Conservation (phyloP, 2,113 vertebrate species). For the Etheostoma cragini region DNA sequence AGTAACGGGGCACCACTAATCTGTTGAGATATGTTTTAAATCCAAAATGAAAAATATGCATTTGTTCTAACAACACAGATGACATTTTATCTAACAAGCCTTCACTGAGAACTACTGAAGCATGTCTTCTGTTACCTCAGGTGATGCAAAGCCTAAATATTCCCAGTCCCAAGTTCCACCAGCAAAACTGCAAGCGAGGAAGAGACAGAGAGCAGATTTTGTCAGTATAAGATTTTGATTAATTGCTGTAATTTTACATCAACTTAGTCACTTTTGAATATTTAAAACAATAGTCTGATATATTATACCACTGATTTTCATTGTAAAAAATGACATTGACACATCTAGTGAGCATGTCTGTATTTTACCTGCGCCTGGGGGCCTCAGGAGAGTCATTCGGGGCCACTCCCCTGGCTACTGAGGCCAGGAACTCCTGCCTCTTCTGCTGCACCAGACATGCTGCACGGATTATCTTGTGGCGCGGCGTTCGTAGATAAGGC, state of each 20-base stretch:
- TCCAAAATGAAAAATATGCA: neutral
- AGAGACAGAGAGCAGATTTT: slow-evolving; percentile 49
- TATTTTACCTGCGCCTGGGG: slow-evolving; percentile 91
- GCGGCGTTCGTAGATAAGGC: slow-evolving; percentile 97
- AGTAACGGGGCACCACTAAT: too few species aligned
- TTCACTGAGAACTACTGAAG: neutral
- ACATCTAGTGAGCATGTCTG: neutral
- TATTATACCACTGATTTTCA: neutral
- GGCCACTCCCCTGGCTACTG: slow-evolving; percentile 95
- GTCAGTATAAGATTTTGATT: neutral
- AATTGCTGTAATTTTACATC: neutral
- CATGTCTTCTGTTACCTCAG: slow-evolving; percentile 89
- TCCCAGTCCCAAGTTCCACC: slow-evolving; percentile 99
- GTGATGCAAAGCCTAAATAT: slow-evolving; percentile 98
- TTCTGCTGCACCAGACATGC: slow-evolving; percentile 98
- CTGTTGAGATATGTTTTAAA: neutral
- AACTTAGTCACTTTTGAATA: slow-evolving; percentile 4
- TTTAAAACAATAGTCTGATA: neutral
- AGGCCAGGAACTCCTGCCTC: slow-evolving; percentile 96
- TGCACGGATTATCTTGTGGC: slow-evolving; percentile 97
- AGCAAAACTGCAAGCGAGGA: slow-evolving; percentile 89
- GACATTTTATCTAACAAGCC: slow-evolving; percentile 16
- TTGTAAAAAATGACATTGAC: neutral
- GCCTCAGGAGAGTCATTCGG: slow-evolving; percentile 97
- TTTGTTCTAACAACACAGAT: neutral